Percentiles rank a stretch among this genome's conserved stretches.
Conservation (phyloP, 2,797 vertebrate species). For the Epinephelus awoara region DNA sequence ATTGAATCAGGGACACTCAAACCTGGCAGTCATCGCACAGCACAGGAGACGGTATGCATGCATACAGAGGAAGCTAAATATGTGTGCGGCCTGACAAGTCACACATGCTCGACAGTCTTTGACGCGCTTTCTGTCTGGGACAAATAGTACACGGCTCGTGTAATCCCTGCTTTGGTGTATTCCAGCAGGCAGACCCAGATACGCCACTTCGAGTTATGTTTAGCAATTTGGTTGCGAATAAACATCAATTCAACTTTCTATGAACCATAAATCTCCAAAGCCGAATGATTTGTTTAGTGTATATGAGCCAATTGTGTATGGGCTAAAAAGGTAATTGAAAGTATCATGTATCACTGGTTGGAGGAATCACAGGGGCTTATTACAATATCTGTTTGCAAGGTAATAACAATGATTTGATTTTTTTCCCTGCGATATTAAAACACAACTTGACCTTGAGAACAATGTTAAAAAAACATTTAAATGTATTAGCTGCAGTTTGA, state of each 20-base stretch:
- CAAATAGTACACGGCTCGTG: slow-evolving; percentile 63
- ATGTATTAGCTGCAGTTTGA: slow-evolving; percentile 25
- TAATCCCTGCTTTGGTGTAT: slow-evolving; percentile 69
- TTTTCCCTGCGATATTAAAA: too few species aligned
- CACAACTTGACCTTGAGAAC: slow-evolving; percentile 55
- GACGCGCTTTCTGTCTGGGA: slow-evolving; percentile 62
- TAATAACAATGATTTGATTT: slow-evolving; percentile 41
- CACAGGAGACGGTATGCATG: slow-evolving; percentile 18
- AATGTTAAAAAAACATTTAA: slow-evolving; percentile 1
- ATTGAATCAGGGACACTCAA: slow-evolving; percentile 73
- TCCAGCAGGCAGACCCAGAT: slow-evolving; percentile 72
- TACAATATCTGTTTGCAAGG: slow-evolving; percentile 23
- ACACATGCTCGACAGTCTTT: slow-evolving; percentile 61
- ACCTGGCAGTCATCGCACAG: slow-evolving; percentile 50
- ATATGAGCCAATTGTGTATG: slow-evolving; percentile 47
- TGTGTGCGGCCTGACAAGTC: slow-evolving; percentile 65
- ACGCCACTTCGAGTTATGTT: slow-evolving; percentile 70
- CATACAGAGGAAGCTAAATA: slow-evolving; percentile 61
- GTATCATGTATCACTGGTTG: slow-evolving; percentile 31
- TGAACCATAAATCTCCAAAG: slow-evolving; percentile 68
- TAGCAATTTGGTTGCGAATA: slow-evolving; percentile 71
- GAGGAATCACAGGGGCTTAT: slow-evolving; percentile 6
- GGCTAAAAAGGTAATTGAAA: slow-evolving; percentile 56
- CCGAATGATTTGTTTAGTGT: slow-evolving; percentile 61
- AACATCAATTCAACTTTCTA: slow-evolving; percentile 74